These are phyloP conservation scores for Ctenicera cuprea DNA, from an alignment of 2,888 invertebrate species.

Conservation along the genomic window DNA sequence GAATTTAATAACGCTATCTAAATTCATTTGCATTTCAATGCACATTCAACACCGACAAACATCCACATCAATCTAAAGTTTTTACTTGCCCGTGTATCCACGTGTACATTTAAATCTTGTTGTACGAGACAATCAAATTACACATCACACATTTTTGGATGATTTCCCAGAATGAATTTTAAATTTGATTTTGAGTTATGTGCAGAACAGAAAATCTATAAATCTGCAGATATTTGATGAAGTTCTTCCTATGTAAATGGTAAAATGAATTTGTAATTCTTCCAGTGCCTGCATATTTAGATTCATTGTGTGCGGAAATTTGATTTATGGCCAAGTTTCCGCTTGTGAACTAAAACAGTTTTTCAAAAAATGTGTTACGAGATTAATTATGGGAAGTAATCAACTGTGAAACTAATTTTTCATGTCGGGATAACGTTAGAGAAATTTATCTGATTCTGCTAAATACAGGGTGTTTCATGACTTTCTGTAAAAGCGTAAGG, in stretches of 20 bases:
- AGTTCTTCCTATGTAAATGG: conserved; percentile 21
- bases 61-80: conserved; percentile 13
- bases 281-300: conserved; percentile 22
- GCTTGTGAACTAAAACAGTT: conserved; percentile 5
- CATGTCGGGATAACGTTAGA: not conserved
- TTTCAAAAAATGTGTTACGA: conserved; percentile 1
- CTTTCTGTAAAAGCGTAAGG: too few species aligned
- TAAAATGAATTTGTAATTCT: conserved; percentile 40
- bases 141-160: conserved; percentile 25
- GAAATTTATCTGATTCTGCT: not conserved
- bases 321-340: conserved; percentile 27
- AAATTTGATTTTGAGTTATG: conserved; percentile 39
- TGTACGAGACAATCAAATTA: conserved; percentile 33
- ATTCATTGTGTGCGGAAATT: conserved; percentile 21
- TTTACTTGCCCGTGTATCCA: conserved; percentile 14
- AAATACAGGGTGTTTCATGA: too few species aligned
- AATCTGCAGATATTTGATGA: conserved; percentile 35
- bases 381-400: conserved; percentile 12
- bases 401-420: not conserved
- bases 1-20: not conserved
- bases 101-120: conserved; percentile 23
- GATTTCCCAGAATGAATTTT: conserved; percentile 41
- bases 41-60: not conserved
- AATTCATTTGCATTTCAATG: not conserved
- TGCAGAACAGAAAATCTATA: conserved; percentile 42